These are phyloP conservation scores for Clepsis dumicolana DNA, from an alignment of 2,888 invertebrate genomes.

Conservation along the genomic window DNA sequence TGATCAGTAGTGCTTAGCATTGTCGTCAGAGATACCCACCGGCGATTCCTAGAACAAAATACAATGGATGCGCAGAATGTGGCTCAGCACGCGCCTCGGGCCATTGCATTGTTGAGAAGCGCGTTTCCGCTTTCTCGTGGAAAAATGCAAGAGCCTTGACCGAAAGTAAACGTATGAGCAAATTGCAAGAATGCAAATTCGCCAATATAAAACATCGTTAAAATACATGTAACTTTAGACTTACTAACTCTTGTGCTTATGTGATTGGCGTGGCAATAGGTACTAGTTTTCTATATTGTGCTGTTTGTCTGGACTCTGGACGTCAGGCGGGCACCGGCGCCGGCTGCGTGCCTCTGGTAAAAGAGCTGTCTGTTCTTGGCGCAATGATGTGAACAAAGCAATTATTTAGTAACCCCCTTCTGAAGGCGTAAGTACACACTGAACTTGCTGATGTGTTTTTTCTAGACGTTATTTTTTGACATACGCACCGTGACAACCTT, in stretches of 20 bases:
- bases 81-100: slow-evolving; percentile 72
- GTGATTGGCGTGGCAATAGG: not conserved
- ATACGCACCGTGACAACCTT: not conserved
- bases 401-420: slow-evolving; percentile 53
- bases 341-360: slow-evolving; percentile 54
- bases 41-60: slow-evolving; percentile 74
- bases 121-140: slow-evolving; percentile 85
- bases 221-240: not conserved
- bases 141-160: slow-evolving; percentile 81
- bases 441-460: not conserved
- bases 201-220: slow-evolving; percentile 6
- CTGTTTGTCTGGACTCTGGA: slow-evolving; percentile 11
- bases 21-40: slow-evolving; percentile 53
- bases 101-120: slow-evolving; percentile 78
- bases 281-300: slow-evolving; percentile 12
- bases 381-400: slow-evolving; percentile 62
- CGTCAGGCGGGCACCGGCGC: slow-evolving; percentile 47
- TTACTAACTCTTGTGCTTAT: not conserved
- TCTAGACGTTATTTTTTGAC: not conserved
- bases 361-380: slow-evolving; percentile 74
- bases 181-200: slow-evolving; percentile 56
- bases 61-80: slow-evolving; percentile 76
- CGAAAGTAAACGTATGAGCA: slow-evolving; percentile 73
- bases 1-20: slow-evolving; percentile 10
- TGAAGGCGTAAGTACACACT: not conserved